These are phyloP conservation scores for Drosophila anomelani DNA, from an alignment of 2,888 invertebrate species.

Conservation along the genomic window DNA sequence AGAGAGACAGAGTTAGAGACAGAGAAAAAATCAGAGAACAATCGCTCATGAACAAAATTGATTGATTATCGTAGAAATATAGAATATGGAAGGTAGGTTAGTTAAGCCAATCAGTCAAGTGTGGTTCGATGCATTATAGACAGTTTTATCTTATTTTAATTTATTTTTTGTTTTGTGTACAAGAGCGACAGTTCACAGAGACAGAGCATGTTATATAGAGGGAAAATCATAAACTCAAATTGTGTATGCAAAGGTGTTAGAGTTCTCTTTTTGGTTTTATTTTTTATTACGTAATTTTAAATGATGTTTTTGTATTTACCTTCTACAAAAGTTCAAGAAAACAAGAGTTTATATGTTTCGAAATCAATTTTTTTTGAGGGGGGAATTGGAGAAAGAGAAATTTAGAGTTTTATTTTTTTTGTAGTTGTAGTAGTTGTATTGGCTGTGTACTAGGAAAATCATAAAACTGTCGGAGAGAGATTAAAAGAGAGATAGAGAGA, in stretches of 20 bases:
- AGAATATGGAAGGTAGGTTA: slow-evolving; percentile 17
- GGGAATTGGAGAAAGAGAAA: slow-evolving; percentile 80
- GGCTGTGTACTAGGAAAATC: slow-evolving; percentile 53
- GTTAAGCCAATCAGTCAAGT: slow-evolving; percentile 24
- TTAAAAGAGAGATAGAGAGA: neutral
- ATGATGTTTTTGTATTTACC: slow-evolving; percentile 81
- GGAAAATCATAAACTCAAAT: slow-evolving; percentile 47
- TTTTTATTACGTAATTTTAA: slow-evolving; percentile 60
- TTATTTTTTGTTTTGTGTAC: slow-evolving; percentile 29
- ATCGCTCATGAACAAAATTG: slow-evolving; percentile 40
- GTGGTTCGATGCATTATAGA: slow-evolving; percentile 47
- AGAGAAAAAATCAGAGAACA: slow-evolving; percentile 37
- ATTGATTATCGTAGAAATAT: slow-evolving; percentile 21
- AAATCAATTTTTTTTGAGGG: slow-evolving; percentile 55
- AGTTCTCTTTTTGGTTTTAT: slow-evolving; percentile 23
- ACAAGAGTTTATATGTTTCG: slow-evolving; percentile 78
- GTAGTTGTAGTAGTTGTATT: slow-evolving; percentile 54
- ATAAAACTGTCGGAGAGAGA: slow-evolving; percentile 43
- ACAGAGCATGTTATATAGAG: slow-evolving; percentile 57
- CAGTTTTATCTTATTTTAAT: slow-evolving; percentile 37
- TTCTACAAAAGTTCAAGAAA: slow-evolving; percentile 85
- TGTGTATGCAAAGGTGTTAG: slow-evolving; percentile 65
- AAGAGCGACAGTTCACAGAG: slow-evolving; percentile 71
- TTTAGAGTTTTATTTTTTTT: slow-evolving; percentile 73
- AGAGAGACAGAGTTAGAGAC: slow-evolving; percentile 23